Base-by-base conservation (phyloP, 2,888 invertebrate genomes). In the Epirrhoe alternata region DNA sequence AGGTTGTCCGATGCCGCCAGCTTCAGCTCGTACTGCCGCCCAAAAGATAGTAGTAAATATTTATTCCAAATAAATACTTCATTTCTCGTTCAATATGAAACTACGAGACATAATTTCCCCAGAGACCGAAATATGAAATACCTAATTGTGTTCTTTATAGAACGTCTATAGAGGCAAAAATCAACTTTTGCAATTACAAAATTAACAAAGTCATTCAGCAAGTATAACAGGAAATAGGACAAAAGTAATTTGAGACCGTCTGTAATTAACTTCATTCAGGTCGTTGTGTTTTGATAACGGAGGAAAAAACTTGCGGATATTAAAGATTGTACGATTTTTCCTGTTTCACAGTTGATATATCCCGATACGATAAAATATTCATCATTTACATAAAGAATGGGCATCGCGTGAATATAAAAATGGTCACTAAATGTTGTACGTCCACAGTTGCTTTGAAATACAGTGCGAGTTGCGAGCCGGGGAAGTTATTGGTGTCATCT, bases 1-100 rank as follows among this genome's bases (percentile, higher is more conserved):
- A 98, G 95, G 95, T 99, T 99, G 94, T 98, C 98, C 72, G 99
- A 98, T 61, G 98, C 98, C 68, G 98, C 98, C 92, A 98, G 94
- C 87, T 98, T 97, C 88, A 98, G 95, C 94, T 98, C 98, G 93
- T 98, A 98, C 97, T 98, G 94, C 76, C 80, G 77, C 80, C 80
- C 80, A 82, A 33, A 66, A 54, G 71, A 70, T 63, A 59, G 55
- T 53, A 69, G 68, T 52, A 60, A 74, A 70, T 68, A 61, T 68
- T 61, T 68, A 64, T 61, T 50, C 42, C 64, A 61, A 57, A 60
- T 38, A 68, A 66, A 35, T 54, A 65, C 64, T 60, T 63, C 24
- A 69, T 69, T 69, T 68, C 49, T 59, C 60, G 62, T 59, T 66
- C 49, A 57, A 60, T 59, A 69, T 45, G 60, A 69, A 62, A 62